Conservation (phyloP, 2,888 invertebrate genomes). For the Polyommatus iphigenia region DNA sequence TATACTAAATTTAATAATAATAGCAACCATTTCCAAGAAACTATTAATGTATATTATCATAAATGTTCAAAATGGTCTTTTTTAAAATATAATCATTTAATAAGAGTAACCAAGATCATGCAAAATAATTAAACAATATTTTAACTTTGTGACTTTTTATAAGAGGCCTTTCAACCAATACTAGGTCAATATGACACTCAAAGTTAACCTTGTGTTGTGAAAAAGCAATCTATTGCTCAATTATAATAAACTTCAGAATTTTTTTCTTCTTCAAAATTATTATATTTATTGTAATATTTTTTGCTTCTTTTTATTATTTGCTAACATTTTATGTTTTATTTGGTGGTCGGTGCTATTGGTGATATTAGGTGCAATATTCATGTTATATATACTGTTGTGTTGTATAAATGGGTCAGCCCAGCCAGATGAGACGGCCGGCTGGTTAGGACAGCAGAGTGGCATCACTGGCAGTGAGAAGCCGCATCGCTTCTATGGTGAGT, state of each 20-base stretch:
- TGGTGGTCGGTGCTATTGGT: constrained; percentile 76
- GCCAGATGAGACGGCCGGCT: constrained; percentile 74
- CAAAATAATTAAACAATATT: neutral
- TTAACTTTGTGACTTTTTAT: neutral
- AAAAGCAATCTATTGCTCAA: neutral
- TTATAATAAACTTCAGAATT: neutral
- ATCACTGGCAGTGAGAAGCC: constrained; percentile 63
- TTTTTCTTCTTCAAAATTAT: constrained; percentile 21
- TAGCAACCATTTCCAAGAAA: no score
- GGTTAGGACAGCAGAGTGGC: constrained; percentile 71
- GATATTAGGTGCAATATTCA: constrained; percentile 77
- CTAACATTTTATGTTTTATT: constrained; percentile 73
- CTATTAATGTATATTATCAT: no score
- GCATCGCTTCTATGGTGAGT: constrained; percentile 78
- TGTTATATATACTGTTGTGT: constrained; percentile 80
- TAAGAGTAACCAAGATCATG: no score
- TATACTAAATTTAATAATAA: no score
- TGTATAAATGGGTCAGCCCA: constrained; percentile 78
- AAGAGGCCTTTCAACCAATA: neutral
- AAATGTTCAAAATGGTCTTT: no score
- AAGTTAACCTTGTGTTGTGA: neutral
- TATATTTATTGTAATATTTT: constrained; percentile 33
- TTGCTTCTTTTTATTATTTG: constrained; percentile 54
- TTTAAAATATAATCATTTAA: neutral
- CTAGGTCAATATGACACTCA: neutral